Base-by-base conservation (phyloP, 2,113 vertebrate genomes). In the Electrona antarctica region DNA sequence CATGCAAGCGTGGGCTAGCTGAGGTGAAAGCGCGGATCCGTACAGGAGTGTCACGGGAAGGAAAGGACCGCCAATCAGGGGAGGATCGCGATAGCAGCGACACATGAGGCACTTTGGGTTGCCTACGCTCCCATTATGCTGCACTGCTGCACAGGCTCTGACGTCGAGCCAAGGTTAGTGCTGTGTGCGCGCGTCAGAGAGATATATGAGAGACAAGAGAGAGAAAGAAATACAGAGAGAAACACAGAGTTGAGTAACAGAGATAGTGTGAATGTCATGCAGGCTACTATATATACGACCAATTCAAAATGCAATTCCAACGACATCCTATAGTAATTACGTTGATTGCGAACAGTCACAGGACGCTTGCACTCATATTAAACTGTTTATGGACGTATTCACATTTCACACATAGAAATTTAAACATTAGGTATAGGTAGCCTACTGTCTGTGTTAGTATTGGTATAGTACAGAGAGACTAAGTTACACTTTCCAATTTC, bases 131-230 rank as follows among this genome's bases (percentile, higher is more conserved):
- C 90, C 91, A 71, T 93, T 94, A 95, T 93, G 93, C 96, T 96
- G 97, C 96, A 97, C 96, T 97, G 97, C 97, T 93, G 94, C 96
- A 97, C 96, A 93, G 96, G 91, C 93, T 91, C 95, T 98, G 96
- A 98, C 95, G 95, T 94, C 92, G 93, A 95, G 95, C 95, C 96
- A 96, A 95, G 95, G 95, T 93, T 95, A 94, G 95, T 82, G 93
- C 68, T 91, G 94, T 94, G 94, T 93, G 94, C 93, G 95, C 94
- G 91, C 92, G 89, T 48, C 74, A 78, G 74, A 81, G 74, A 81
- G 78, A 85, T 68, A 79, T 67, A 58, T 76, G 73, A 70, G 75
- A 63, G 69, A 29, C 69, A 65, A 6, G 67, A 46, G 60, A 69
- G 69, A 3, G 45, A 12, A 58, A 66, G 68, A 50, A 71, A 60